phyloP scores from a whole-genome alignment of 2,113 vertebrate species.

The Salminus brasiliensis region DNA sequence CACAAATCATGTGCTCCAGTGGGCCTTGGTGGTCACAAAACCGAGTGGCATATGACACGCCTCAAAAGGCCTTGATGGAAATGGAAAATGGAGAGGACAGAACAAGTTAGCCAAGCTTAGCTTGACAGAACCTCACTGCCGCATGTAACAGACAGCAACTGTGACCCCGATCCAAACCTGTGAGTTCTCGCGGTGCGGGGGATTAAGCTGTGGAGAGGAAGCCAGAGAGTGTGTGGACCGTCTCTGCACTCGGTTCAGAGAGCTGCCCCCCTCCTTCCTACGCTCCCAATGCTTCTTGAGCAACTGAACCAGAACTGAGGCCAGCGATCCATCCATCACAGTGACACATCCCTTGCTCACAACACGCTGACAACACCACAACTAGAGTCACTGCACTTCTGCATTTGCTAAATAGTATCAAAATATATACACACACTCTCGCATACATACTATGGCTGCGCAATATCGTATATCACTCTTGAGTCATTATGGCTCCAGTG shows the following conservation, averaged over 20 bases:
- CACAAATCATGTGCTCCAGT: neutral
- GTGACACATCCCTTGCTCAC: conserved; percentile 35
- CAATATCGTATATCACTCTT: too few species aligned
- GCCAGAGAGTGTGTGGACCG: conserved; percentile 16
- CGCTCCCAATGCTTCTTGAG: conserved; percentile 31
- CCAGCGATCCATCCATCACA: conserved; percentile 51
- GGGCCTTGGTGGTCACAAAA: neutral
- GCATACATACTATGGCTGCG: neutral
- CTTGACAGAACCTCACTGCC: neutral
- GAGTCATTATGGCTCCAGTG: neutral
- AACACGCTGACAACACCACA: conserved; percentile 14
- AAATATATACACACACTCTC: neutral
- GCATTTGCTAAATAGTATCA: neutral
- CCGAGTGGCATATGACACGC: neutral
- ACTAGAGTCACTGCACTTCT: conserved; percentile 1
- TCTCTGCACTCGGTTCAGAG: conserved; percentile 19
- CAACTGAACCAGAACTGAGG: conserved; percentile 15
- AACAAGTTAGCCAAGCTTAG: neutral
- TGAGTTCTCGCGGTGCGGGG: neutral
- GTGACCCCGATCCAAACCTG: conserved; percentile 21
- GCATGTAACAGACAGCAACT: neutral
- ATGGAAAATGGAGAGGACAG: neutral
- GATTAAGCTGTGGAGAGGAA: conserved; percentile 14
- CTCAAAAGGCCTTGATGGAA: neutral
- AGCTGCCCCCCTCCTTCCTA: neutral